Percentiles rank a stretch among this genome's conserved stretches.
phyloP scores from a whole-genome alignment of 2,797 vertebrate species.

The Enteromius viviparus region DNA sequence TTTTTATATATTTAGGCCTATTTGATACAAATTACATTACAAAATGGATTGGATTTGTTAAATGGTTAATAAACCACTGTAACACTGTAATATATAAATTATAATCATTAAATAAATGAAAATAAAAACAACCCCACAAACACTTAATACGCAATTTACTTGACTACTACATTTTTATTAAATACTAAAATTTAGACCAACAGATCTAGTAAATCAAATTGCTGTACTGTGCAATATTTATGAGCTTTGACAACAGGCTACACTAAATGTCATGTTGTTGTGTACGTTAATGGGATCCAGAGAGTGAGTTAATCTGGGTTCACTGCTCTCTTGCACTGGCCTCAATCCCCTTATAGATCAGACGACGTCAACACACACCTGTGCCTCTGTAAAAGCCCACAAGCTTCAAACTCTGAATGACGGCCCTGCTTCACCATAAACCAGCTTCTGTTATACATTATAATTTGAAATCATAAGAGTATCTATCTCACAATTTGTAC shows the following conservation, averaged over 20 bases:
- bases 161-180: neutral
- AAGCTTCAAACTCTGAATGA: neutral
- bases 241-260: neutral
- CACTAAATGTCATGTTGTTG: slow-evolving; percentile 41
- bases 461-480: neutral
- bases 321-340: slow-evolving; percentile 57
- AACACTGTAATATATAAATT: neutral
- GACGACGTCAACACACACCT: slow-evolving; percentile 52
- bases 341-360: slow-evolving; percentile 68
- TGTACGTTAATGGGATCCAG: slow-evolving; percentile 39
- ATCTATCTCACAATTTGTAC: neutral
- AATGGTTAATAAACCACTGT: neutral
- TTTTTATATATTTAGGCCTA: neutral
- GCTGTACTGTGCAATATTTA: neutral
- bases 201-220: neutral
- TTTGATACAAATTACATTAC: neutral
- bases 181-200: neutral
- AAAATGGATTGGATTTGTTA: neutral
- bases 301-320: slow-evolving; percentile 70
- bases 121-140: neutral
- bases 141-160: neutral
- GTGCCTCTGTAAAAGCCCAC: neutral
- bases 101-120: too few species aligned
- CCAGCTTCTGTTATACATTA: neutral
- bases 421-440: neutral